Base-by-base conservation (phyloP, 2,113 vertebrate genomes). In the Rhea americana region DNA sequence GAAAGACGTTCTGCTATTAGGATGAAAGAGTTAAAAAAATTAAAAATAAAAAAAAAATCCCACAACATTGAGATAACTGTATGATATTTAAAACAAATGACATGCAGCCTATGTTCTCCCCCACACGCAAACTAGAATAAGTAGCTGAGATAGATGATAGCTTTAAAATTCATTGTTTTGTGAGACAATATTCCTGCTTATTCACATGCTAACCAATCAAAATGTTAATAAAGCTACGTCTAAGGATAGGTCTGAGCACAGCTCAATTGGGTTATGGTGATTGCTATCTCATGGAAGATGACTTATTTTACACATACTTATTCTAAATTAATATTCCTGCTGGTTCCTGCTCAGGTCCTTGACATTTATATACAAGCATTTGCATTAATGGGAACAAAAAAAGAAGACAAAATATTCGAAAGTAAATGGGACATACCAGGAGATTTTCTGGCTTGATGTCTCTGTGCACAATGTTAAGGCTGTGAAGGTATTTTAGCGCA, bases 361-460 rank as follows among this genome's bases (percentile, higher is more conserved):
- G 91, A 48, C 66, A 53, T 92, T 92, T 86, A 66, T 35, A 77
- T 35, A 72, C 17, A 47, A 78, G 21, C 41, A 51, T 37, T 45
- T 72, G 47, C 73, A 91, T 90, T 91, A 71, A 70, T 22, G 77
- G 82, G 56, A 78, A 87, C n/a, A 28, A 82, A 85, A 47, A 35
- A 59, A 87, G 55, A 58, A 15, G 55, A 53, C 13, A 70, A 78
- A 87, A 77, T 41, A 59, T 41, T 55, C 39, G 43, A 50, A 91
- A 94, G 89, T 25, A 68, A 87, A 25, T 20, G 47, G 67, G 28
- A 62, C 90, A 0, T 98, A 99, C 99, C 98, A 99, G 96, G 70
- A 99, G 98, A 90, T 99, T 99, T 96, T 99, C 99, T 7, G 99
- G 99, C 95, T 99, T 99, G 95, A 99, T 99, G 93, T 99, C 99